These are phyloP conservation scores for Campaea margaritaria DNA, from an alignment of 2,888 invertebrate genomes.

Conservation along the genomic window DNA sequence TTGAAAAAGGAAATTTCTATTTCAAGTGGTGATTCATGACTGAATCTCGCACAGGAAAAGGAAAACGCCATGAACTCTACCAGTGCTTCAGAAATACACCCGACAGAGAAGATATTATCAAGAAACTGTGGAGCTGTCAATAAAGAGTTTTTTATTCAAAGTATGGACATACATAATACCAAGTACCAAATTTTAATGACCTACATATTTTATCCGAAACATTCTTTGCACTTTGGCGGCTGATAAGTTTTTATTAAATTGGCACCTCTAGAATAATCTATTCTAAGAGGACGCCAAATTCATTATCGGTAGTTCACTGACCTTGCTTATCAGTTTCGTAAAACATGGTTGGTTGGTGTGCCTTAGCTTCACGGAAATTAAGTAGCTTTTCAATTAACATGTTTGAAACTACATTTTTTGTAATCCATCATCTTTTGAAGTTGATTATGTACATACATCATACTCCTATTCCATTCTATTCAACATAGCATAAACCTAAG, in stretches of 20 bases:
- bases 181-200: conserved; percentile 7
- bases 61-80: too few species aligned
- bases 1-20: too few species aligned
- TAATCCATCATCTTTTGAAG: conserved; percentile 1
- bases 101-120: too few species aligned
- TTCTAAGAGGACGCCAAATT: conserved; percentile 25
- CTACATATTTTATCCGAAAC: conserved; percentile 14
- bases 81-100: too few species aligned
- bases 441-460: not conserved
- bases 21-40: too few species aligned
- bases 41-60: too few species aligned
- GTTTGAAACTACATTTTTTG: not conserved
- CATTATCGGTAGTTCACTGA: conserved; percentile 47
- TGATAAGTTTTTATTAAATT: conserved; percentile 31
- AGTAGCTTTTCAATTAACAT: conserved; percentile 3
- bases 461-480: too few species aligned
- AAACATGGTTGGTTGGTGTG: conserved; percentile 19
- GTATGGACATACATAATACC: not conserved
- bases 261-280: conserved; percentile 40
- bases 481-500: too few species aligned
- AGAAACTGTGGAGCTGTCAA: too few species aligned
- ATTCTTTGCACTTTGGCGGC: conserved; percentile 5
- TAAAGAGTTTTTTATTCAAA: too few species aligned
- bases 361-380: conserved; percentile 17
- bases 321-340: conserved; percentile 43